Evolutionary conservation across 1,140 invertebrate genomes (phyloP).

Genomic region (Pseudomyrmex cubaensis): DNA sequence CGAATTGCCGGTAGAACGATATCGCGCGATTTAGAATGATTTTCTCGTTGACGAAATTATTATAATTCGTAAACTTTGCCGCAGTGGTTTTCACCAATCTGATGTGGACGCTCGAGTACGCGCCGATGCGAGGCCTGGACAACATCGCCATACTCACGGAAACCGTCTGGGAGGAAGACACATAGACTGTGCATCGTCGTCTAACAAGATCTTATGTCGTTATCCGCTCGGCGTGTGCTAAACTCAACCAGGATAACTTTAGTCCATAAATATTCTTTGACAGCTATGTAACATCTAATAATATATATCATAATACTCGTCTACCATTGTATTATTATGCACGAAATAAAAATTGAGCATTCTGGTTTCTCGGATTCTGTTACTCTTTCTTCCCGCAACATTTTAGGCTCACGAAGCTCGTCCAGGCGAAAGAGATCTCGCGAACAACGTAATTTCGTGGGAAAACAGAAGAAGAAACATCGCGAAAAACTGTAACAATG

Average conservation of each 20-base stretch:
- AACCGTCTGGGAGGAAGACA: slow-evolving; percentile 88
- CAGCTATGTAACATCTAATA: slow-evolving; percentile 26
- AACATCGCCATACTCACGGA: slow-evolving; percentile 92
- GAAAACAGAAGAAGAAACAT: neutral
- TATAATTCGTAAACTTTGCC: slow-evolving; percentile 5
- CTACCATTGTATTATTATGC: neutral
- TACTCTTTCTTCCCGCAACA: neutral
- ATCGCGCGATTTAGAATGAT: neutral
- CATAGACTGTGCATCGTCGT: slow-evolving; percentile 64
- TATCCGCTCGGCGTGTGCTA: neutral
- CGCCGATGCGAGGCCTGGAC: slow-evolving; percentile 88
- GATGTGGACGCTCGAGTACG: slow-evolving; percentile 92
- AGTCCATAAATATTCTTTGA: slow-evolving; percentile 46
- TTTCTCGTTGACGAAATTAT: slow-evolving; percentile 14
- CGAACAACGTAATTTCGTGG: neutral
- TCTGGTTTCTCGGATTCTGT: slow-evolving; percentile 27
- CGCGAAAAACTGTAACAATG: neutral
- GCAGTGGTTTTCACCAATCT: slow-evolving; percentile 89
- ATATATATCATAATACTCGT: slow-evolving; percentile 43
- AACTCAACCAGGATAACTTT: slow-evolving; percentile 2
- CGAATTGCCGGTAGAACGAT: neutral
- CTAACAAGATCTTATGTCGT: neutral
- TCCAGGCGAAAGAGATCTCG: too few species aligned
- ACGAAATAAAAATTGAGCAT: slow-evolving; percentile 63
- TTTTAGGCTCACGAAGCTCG: neutral